Evolutionary conservation across 2,113 vertebrate species (phyloP).

Genomic region (Dicrurus megarhynchus): DNA sequence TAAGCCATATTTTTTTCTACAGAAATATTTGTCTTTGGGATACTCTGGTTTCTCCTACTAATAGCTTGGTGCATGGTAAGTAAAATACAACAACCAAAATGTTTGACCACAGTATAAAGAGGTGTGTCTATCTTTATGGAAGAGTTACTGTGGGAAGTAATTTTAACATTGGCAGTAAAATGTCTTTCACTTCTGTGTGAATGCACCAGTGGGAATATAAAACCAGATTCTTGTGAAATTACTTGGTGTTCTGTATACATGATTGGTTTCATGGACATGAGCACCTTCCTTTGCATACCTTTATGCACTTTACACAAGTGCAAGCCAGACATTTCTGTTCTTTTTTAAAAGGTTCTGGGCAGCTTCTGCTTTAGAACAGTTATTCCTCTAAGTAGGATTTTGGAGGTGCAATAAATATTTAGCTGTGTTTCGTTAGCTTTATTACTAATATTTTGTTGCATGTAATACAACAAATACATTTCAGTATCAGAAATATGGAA

Average conservation of each 20-base stretch:
- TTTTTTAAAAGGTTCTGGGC: not conserved
- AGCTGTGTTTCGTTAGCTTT: not conserved
- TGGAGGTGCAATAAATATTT: not conserved
- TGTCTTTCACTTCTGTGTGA: not conserved
- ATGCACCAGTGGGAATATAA: not conserved
- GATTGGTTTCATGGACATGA: not conserved
- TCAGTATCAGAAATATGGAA: not conserved
- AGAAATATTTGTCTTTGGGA: constrained; percentile 99
- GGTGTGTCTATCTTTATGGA: not conserved
- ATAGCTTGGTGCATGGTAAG: constrained; percentile 92
- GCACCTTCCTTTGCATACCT: not conserved
- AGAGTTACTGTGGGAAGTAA: not conserved
- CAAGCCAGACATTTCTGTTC: not conserved
- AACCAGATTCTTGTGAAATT: not conserved
- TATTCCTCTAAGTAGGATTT: not conserved
- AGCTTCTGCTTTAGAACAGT: not conserved
- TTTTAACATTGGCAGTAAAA: not conserved
- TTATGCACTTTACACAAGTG: too few relatives aligned
- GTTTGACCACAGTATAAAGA: not conserved
- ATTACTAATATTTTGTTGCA: not conserved
- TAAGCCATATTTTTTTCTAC: not conserved
- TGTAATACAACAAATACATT: not conserved
- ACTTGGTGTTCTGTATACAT: not conserved
- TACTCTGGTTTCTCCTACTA: constrained; percentile 87
- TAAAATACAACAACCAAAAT: not conserved